Evolutionary conservation across 1,140 invertebrate species (phyloP), one percentile per base, ranked within the genome.

Genomic region (Drosophila nikananu): DNA sequence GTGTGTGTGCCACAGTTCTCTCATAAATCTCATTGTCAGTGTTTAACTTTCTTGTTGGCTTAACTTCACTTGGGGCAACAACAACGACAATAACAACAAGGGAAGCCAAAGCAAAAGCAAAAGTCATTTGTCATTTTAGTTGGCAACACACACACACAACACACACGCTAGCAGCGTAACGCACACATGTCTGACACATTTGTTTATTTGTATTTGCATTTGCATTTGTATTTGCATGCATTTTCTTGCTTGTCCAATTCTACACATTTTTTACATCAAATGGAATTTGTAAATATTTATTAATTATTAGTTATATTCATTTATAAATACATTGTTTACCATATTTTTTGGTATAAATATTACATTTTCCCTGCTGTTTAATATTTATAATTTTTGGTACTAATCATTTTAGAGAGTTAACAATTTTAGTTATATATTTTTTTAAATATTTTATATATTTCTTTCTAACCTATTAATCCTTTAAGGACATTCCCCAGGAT

Each of bases 1-100:
- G 46, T 67, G 51, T 62, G 39, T 49, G 46, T 68, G 59, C 68
- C 54, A 74, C 77, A 62, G 62, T 54, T 62, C 66, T 71, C 78
- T 89, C 86, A 89, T 89, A 89, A 89, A 89, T 89, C 86, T 90
- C 81, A 89, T 89, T 89, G 86, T 89, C 86, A 89, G 86, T 89
- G 86, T 84, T 89, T 89, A 89, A 89, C 86, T 89, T 89, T 89
- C 86, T 89, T 89, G 86, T 89, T 89, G 86, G 86, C 83, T 89
- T 89, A 84, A 84, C 86, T 90, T 90, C 78, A 80, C 78, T 89
- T 81, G 65, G 54, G 77, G 74, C 81, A 89, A 54, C 68, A 81
- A 74, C 77, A 80, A 44, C 55, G 30, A 42, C 27, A 77, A 46
- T n/a, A 59, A 52, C 49, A 66, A 27, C 21, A 44, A 35, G 41